These are phyloP conservation scores for Brachionus sp. DNA, from an alignment of 1,140 invertebrate genomes.

Conservation along the genomic window DNA sequence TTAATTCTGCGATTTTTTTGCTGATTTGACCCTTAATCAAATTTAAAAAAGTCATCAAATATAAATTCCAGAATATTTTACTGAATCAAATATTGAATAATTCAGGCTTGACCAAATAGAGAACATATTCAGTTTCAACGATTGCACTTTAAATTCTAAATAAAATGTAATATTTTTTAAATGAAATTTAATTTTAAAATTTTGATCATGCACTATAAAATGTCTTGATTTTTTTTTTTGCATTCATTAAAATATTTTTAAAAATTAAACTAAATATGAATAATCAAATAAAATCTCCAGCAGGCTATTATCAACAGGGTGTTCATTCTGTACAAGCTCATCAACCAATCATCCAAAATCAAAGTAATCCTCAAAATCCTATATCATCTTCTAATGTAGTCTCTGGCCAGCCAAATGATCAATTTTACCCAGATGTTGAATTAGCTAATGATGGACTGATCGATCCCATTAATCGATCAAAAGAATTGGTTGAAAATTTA, in stretches of 20 bases:
- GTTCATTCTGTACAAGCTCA: not conserved
- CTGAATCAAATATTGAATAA: not conserved
- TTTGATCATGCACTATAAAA: not conserved
- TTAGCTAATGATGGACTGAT: not conserved
- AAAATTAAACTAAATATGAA: not conserved
- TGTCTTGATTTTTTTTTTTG: not conserved
- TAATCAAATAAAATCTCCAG: constrained; percentile 25
- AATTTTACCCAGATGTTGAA: not conserved
- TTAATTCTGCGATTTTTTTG: not conserved
- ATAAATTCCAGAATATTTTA: not conserved
- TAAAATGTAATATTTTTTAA: not conserved
- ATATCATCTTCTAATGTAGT: not conserved
- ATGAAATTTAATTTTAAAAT: not conserved
- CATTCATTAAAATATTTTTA: not conserved
- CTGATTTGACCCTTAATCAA: not conserved
- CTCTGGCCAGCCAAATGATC: not conserved
- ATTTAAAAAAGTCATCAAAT: not conserved
- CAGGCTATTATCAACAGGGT: not conserved
- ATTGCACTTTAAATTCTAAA: not conserved
- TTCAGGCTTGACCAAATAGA: constrained; percentile 37
- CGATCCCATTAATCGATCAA: constrained; percentile 4
- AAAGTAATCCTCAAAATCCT: not conserved
- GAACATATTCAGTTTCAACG: not conserved
- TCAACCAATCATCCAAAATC: not conserved
- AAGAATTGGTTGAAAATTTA: not conserved